Base-by-base conservation (phyloP, 2,797 vertebrate genomes). In the Clamator glandarius region DNA sequence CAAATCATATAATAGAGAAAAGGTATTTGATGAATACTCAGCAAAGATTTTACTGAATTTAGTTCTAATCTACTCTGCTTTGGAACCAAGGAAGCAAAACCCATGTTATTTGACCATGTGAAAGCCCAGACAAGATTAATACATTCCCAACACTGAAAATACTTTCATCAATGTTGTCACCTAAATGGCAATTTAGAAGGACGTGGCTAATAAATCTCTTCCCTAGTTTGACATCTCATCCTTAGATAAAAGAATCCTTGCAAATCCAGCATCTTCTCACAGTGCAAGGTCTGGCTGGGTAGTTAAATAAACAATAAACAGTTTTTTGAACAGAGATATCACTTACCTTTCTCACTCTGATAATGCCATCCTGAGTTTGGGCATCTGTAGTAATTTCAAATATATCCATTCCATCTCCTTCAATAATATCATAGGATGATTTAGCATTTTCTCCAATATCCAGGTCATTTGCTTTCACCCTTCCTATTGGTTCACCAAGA, bases 391-490 rank as follows among this genome's bases (percentile, higher is more conserved):
- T 91, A 64, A 99, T 98, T 97, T 99, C 99, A 95, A 99, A 99
- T 28, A 98, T 75, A 73, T 98, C 98, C 82, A 98, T 98, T 61
- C 99, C 99, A 33, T 99, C 99, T 87, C 99, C 99, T 88, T 99
- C 98, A 69, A 99, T 98, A 89, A 99, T 99, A 95, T 97, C 98
- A 96, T 99, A 99, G 1, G 98, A 98, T 0, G 99, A 99, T 93
- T 98, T 99, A 33, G 98, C 99, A 58, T 99, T 99, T 80, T 99
- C 99, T 11, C 99, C 99, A 33, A 98, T 98, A 96, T 99, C 99
- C 93, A 99, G 97, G 79, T 99, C 99, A 17, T 99, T 99, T 48
- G 99, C 99, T 94, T 98, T 99, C 89, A 99, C 98, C 82, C 98
- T 98, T 94, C 99, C 99, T 41, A 99, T 98, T 13, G 98, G 98